Evolutionary conservation across 1,140 invertebrate species (phyloP).

Genomic region (Papilio aristodemus): DNA sequence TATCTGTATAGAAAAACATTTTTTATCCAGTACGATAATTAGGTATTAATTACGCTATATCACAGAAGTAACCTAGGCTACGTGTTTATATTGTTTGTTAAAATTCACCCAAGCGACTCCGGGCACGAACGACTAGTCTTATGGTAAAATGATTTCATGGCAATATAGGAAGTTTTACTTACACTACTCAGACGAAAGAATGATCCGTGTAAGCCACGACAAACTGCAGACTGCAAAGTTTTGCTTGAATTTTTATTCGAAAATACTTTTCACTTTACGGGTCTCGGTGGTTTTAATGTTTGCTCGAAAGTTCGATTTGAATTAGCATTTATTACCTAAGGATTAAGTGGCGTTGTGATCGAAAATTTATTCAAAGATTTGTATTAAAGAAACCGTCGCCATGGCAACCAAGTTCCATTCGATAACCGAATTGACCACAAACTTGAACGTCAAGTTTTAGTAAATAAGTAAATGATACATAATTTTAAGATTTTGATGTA

Average conservation of each 20-base stretch:
- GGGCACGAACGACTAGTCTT: too few species aligned
- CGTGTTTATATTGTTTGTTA: too few species aligned
- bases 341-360: constrained; percentile 50
- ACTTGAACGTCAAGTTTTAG: too few species aligned
- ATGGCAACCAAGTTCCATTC: neutral
- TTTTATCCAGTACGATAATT: too few species aligned
- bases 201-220: constrained; percentile 8
- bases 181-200: neutral
- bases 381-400: constrained; percentile 34
- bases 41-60: too few species aligned
- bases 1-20: neutral
- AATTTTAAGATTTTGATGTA: too few species aligned
- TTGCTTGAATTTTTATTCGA: constrained; percentile 48
- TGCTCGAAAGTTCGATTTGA: constrained; percentile 53
- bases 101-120: too few species aligned
- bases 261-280: constrained; percentile 43
- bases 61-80: too few species aligned
- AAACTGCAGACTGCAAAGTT: constrained; percentile 35
- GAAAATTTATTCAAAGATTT: constrained; percentile 52
- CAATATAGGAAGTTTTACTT: too few species aligned
- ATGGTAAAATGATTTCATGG: too few species aligned
- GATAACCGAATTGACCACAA: too few species aligned
- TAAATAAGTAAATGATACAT: too few species aligned
- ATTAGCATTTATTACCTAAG: constrained; percentile 63
- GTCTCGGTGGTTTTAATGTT: constrained; percentile 47